phyloP scores from a whole-genome alignment of 2,113 vertebrate genomes.

The Pitta sordida region DNA sequence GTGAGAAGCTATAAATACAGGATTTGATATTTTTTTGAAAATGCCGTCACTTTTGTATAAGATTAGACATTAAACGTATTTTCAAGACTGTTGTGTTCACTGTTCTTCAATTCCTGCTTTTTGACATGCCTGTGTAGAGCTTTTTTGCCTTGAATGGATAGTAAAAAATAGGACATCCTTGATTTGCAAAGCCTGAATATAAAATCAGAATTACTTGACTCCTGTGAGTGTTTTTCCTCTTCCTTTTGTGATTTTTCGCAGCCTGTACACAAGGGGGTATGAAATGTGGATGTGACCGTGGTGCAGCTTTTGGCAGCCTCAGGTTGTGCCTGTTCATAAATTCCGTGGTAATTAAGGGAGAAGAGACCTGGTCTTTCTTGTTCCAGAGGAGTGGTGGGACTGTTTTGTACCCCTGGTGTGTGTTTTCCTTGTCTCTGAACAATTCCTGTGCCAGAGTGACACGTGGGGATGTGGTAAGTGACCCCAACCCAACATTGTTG shows the following conservation, averaged over 20 bases:
- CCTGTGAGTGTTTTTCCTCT: constrained; percentile 64
- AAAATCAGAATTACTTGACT: constrained; percentile 56
- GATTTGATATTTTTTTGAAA: constrained; percentile 81
- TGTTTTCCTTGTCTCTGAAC: not conserved
- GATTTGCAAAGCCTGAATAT: constrained; percentile 65
- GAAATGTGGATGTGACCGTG: not conserved
- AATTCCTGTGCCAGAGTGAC: not conserved
- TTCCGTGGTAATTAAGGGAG: not conserved
- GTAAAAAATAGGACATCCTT: constrained; percentile 45
- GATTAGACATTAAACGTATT: constrained; percentile 76
- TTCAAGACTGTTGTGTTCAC: constrained; percentile 65
- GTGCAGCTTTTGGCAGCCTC: not conserved
- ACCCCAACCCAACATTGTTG: accelerated
- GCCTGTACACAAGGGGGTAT: not conserved
- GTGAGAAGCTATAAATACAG: constrained; percentile 76
- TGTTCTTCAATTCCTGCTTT: constrained; percentile 50
- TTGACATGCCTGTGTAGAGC: constrained; percentile 57
- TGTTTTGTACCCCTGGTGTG: not conserved
- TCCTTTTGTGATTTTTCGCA: constrained; percentile 19
- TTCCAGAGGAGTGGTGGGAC: not conserved
- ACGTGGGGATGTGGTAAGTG: not conserved
- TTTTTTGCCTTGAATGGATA: constrained; percentile 47
- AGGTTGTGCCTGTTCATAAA: not conserved
- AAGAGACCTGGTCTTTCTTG: not conserved
- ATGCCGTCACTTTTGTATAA: constrained; percentile 79